Evolutionary conservation across 2,888 invertebrate genomes (phyloP).

Genomic region (Tipula helvola): DNA sequence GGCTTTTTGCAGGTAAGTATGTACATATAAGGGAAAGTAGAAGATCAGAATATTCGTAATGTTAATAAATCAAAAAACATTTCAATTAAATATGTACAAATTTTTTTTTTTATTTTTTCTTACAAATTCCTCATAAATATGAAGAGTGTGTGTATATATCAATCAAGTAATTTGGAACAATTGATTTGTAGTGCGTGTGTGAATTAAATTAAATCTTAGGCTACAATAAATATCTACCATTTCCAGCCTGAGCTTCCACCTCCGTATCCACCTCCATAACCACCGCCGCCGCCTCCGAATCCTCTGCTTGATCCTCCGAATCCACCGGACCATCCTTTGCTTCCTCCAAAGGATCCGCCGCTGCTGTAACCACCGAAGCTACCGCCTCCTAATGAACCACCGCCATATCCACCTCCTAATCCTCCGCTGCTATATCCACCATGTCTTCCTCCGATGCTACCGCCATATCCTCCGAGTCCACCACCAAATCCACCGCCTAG

Average conservation of each 20-base stretch:
- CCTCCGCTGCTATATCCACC: slow-evolving; percentile 6
- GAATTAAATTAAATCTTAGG: not conserved
- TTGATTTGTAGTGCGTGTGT: not conserved
- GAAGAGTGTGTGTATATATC: not conserved
- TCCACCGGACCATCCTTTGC: not conserved
- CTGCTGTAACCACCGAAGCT: not conserved
- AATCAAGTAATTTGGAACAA: not conserved
- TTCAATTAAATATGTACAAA: not conserved
- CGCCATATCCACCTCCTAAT: slow-evolving; percentile 17
- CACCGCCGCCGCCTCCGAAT: not conserved
- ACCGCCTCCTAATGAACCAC: slow-evolving; percentile 17
- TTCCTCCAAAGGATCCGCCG: not conserved
- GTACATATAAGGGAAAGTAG: not conserved
- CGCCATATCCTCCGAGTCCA: slow-evolving; percentile 21
- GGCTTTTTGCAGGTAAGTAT: not conserved
- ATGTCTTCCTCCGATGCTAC: slow-evolving; percentile 18
- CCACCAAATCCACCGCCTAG: slow-evolving; percentile 39
- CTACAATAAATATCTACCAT: not conserved
- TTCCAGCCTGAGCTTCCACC: not conserved
- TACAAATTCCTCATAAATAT: not conserved
- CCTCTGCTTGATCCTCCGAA: not conserved
- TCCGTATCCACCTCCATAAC: not conserved
- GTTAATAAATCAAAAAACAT: not conserved
- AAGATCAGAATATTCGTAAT: not conserved
- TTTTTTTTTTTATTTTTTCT: not conserved